Base-by-base conservation (phyloP, 2,888 invertebrate genomes). In the Caenorhabditis zanzibari region DNA sequence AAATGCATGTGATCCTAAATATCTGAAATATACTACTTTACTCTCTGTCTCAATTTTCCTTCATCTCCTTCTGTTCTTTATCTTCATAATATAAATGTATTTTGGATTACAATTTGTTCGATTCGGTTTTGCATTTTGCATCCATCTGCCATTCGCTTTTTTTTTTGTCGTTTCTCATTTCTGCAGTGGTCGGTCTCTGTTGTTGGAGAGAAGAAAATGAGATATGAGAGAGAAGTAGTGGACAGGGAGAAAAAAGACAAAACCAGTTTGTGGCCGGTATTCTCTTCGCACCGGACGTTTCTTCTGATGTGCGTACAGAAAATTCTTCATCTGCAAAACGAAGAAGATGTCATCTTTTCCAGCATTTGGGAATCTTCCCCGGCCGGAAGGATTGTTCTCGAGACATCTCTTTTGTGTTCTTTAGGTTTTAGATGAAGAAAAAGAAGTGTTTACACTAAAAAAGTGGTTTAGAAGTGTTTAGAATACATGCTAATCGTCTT, bases 1-100 rank as follows among this genome's bases (percentile, higher is more conserved):
- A 66, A 52, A 66, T 66, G 66, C 66, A 66, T 49, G 47, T 66
- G 66, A 32, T 66, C 66, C 10, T 52, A n/a, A 66, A 66, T 71
- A 59, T 58, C 47, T 71, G 28, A 58, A 44, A 71, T 49, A 49
- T 9, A 24, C 41, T 47, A 10, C 47, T 49, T 47, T 26, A 16
- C 14, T 44, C n/a, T 26, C 19, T 68, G 22, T 63, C 32, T 52
- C 1, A 35, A 16, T 35, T 47, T n/a, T 24, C 26, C 38, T 38
- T 14, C 22, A 38, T 56, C 24, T 38, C 12, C 35, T 38, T 72
- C 44, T 47, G 16, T n/a, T 26, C 35, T 16, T n/a, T 61, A 16
- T 35, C 38, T 35, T 61, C 38, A 26, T 22, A n/a, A n/a, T n/a
- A 22, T 54, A 75, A 56, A 75, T 58, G 28, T 56, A 75, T 58